These are phyloP conservation scores for Notospermus geniculatus DNA, from an alignment of 1,140 invertebrate genomes.

Conservation along the genomic window DNA sequence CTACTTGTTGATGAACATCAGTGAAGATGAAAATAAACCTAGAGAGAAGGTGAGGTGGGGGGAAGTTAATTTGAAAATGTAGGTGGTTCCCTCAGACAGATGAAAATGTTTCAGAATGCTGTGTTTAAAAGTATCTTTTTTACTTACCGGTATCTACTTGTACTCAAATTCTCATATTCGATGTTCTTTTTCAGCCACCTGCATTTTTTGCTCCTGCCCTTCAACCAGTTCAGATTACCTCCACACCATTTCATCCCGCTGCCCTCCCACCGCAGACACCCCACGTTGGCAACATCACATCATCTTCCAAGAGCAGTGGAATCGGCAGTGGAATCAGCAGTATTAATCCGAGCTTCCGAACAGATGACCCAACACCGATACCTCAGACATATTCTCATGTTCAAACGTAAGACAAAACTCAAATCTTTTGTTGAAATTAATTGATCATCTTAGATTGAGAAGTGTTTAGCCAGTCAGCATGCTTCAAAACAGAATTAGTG, in stretches of 20 bases:
- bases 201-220: conserved; percentile 15
- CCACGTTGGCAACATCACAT: neutral
- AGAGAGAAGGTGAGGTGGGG: conserved; percentile 20
- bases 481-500: too few relatives aligned
- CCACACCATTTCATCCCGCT: conserved; percentile 34
- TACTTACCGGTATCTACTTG: neutral
- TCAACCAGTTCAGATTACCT: conserved; percentile 7
- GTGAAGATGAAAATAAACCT: conserved; percentile 25
- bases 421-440: too few relatives aligned
- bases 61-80: neutral
- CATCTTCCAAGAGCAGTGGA: neutral
- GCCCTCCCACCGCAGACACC: conserved; percentile 9
- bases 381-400: conserved; percentile 28
- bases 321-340: conserved; percentile 48
- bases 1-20: conserved; percentile 35
- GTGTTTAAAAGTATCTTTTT: too few relatives aligned
- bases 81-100: neutral
- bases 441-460: too few relatives aligned
- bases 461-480: too few relatives aligned
- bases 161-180: neutral
- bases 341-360: conserved; percentile 32
- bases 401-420: neutral
- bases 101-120: neutral
- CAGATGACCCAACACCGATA: conserved; percentile 35
- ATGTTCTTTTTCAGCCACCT: conserved; percentile 5